Evolutionary conservation across 2,797 vertebrate genomes (phyloP).

Genomic region (Pangasius macronema): DNA sequence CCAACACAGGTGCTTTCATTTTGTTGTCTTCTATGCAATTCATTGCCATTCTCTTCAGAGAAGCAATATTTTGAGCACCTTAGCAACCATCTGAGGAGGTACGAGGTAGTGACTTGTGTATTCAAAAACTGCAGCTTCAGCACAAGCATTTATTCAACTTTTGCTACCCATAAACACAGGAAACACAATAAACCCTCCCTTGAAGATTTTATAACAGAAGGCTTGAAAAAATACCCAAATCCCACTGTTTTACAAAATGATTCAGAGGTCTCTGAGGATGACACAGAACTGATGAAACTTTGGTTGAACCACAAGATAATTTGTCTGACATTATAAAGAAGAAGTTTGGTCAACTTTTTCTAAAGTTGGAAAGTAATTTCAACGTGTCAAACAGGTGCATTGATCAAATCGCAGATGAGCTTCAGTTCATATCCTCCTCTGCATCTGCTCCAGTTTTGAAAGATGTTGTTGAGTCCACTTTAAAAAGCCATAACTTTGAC

Average conservation of each 20-base stretch:
- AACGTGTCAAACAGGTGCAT: background rate
- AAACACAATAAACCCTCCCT: background rate
- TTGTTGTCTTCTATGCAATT: background rate
- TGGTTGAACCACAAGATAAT: background rate
- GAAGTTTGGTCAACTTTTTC: background rate
- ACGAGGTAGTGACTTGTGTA: background rate
- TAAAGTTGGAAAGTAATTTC: background rate
- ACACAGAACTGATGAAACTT: background rate
- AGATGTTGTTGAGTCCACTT: background rate
- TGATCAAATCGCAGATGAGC: too few relatives aligned
- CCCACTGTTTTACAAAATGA: background rate
- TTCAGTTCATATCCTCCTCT: too few relatives aligned
- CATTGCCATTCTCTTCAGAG: background rate
- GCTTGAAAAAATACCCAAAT: too few relatives aligned
- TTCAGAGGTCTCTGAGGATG: too few relatives aligned
- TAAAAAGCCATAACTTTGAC: background rate
- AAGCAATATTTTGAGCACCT: background rate
- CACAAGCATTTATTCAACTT: conserved; percentile 7
- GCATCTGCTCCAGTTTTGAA: background rate
- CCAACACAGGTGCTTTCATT: background rate
- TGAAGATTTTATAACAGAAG: background rate
- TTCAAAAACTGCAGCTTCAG: conserved; percentile 7
- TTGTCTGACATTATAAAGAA: conserved; percentile 1
- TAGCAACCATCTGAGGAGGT: background rate
- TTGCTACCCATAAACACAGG: conserved; percentile 1